A percentile compares a stretch with the other conserved stretches of the same genome.
Conservation (phyloP, 2,113 vertebrate species). For the Vanacampus margaritifer region DNA sequence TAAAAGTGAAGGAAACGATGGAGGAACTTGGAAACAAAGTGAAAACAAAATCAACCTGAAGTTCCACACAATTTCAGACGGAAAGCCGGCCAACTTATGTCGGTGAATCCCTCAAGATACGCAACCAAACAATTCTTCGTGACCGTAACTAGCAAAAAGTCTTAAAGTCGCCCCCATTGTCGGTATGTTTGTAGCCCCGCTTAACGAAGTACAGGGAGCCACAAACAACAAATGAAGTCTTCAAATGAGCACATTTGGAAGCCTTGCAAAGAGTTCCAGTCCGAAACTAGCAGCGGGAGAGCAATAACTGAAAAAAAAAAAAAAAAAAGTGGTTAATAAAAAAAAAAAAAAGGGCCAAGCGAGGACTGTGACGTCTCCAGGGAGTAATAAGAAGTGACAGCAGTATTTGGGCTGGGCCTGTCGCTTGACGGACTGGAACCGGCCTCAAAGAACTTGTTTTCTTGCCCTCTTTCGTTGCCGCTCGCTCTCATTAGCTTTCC, state of each 20-base stretch:
- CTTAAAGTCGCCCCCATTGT: not conserved
- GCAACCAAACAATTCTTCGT: too few species aligned
- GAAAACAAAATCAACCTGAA: too few species aligned
- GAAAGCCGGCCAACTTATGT: too few species aligned
- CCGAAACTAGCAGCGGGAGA: not conserved
- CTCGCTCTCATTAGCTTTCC: not conserved
- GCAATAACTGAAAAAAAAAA: not conserved
- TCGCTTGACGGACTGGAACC: not conserved
- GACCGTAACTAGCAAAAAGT: not conserved
- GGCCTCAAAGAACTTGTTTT: not conserved
- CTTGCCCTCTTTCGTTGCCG: not conserved
- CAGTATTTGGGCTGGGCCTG: not conserved
- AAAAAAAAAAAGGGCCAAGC: not conserved
- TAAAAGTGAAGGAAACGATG: too few species aligned
- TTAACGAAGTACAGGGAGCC: not conserved
- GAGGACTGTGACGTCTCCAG: not conserved
- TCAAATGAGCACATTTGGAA: not conserved
- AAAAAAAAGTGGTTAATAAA: not conserved
- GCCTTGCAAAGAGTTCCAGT: not conserved
- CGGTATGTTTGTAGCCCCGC: too few species aligned
- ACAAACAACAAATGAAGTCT: not conserved
- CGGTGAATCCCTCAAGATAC: too few species aligned
- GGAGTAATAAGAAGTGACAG: conserved; percentile 5
- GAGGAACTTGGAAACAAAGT: too few species aligned
- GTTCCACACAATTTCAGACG: too few species aligned